These are phyloP conservation scores for Gorsachius goisagi DNA, from an alignment of 2,113 vertebrate genomes.

Conservation along the genomic window DNA sequence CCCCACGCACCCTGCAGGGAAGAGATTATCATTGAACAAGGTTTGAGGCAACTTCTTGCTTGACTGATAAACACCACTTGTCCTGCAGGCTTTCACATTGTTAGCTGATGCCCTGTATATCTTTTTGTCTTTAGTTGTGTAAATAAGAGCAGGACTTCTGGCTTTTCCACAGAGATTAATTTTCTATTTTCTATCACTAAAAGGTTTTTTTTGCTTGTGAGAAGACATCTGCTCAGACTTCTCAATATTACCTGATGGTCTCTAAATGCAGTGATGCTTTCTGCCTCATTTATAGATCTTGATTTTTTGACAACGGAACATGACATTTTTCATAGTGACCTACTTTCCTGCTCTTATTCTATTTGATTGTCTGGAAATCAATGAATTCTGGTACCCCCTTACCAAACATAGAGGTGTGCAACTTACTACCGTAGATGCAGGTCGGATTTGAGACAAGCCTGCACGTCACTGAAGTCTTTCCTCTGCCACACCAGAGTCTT, in stretches of 20 bases:
- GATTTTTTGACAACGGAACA: not conserved
- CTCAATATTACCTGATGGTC: not conserved
- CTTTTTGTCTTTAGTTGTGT: not conserved
- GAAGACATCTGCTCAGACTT: not conserved
- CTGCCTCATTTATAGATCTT: not conserved
- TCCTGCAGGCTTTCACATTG: not conserved
- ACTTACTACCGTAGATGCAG: not conserved
- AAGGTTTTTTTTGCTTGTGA: not conserved
- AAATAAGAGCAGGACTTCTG: not conserved
- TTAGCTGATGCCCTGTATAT: not conserved
- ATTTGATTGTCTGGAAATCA: not conserved
- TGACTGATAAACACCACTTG: not conserved
- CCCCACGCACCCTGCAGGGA: not conserved
- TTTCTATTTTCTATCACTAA: not conserved
- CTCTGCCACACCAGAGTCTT: not conserved
- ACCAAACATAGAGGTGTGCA: not conserved
- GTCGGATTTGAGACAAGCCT: not conserved
- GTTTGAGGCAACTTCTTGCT: not conserved
- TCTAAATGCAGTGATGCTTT: not conserved
- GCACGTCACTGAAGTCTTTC: not conserved
- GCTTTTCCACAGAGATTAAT: not conserved
- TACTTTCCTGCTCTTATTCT: not conserved
- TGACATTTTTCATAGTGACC: not conserved
- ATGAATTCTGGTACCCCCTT: not conserved
- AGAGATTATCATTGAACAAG: not conserved